Evolutionary conservation across 1,140 invertebrate species (phyloP).

Genomic region (Oryzaephilus surinamensis): DNA sequence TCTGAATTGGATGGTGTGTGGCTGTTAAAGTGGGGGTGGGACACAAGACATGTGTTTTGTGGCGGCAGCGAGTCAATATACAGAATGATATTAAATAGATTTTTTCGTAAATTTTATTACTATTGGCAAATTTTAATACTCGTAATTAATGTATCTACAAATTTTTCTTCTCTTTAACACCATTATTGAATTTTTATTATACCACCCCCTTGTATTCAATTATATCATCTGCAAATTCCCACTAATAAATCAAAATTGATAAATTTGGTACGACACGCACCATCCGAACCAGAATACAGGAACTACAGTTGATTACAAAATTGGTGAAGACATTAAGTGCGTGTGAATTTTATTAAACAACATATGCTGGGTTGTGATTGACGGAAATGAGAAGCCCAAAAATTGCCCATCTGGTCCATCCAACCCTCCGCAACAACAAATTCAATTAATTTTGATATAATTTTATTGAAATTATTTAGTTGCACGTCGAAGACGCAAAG

Average conservation of each 20-base stretch:
- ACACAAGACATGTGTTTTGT: conserved; percentile 22
- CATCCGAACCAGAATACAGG: neutral
- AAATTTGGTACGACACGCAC: too few relatives aligned
- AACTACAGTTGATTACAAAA: conserved; percentile 2
- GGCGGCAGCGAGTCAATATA: too few relatives aligned
- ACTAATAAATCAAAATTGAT: too few relatives aligned
- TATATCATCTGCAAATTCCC: too few relatives aligned
- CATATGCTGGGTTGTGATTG: conserved; percentile 16
- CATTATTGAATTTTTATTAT: too few relatives aligned
- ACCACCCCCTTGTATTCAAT: too few relatives aligned
- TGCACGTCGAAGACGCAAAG: conserved; percentile 72
- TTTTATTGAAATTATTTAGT: conserved; percentile 46
- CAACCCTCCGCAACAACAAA: neutral
- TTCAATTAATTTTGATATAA: neutral
- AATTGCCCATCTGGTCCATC: conserved; percentile 3
- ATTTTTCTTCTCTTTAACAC: neutral
- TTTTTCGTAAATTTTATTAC: neutral
- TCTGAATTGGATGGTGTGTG: conserved; percentile 13
- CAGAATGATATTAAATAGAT: too few relatives aligned
- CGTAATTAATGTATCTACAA: neutral
- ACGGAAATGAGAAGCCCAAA: conserved; percentile 16
- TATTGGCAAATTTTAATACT: neutral
- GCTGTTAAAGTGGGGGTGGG: conserved; percentile 21
- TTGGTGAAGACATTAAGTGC: conserved; percentile 2
- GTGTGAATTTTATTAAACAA: conserved; percentile 14